Conservation (phyloP, 35 echinoderm and acorn worm genomes). For the Lytechinus pictus region DNA sequence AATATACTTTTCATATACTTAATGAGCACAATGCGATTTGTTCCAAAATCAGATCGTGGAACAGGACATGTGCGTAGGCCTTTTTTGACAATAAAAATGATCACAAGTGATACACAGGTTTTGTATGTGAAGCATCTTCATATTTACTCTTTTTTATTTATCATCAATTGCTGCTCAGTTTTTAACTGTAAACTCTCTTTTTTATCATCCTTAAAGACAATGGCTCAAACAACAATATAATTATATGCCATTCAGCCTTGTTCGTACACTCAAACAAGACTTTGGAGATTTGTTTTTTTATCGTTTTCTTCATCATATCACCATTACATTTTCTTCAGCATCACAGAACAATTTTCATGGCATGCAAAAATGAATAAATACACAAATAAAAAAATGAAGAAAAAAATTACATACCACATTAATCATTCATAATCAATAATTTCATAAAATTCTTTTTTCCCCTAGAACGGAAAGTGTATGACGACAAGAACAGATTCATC, state of each 20-base stretch:
- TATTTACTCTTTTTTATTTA: constrained; percentile 46
- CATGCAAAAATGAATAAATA: constrained; percentile 49
- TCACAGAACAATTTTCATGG: constrained; percentile 42
- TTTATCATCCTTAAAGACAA: constrained; percentile 14
- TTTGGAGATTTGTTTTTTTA: background rate
- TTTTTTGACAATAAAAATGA: background rate
- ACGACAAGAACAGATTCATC: background rate
- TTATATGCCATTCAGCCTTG: constrained; percentile 38
- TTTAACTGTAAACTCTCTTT: constrained; percentile 32
- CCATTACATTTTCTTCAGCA: constrained; percentile 18
- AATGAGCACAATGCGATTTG: too few species aligned
- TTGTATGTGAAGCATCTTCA: constrained; percentile 36
- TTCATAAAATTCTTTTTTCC: constrained; percentile 17
- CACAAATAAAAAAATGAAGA: constrained; percentile 31
- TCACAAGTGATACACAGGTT: background rate
- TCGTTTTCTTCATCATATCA: constrained; percentile 16
- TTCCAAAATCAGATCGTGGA: background rate
- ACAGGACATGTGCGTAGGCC: background rate
- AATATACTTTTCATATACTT: too few species aligned
- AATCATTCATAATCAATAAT: background rate
- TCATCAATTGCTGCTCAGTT: constrained; percentile 41
- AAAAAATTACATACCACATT: constrained; percentile 40
- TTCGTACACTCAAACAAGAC: constrained; percentile 40
- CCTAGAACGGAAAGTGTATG: background rate
- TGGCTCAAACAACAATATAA: constrained; percentile 45